Percentiles rank a stretch among this genome's conserved stretches.
These are phyloP conservation scores for Bradypodion pumilum DNA, from an alignment of 2,797 vertebrate species.

Conservation along the genomic window DNA sequence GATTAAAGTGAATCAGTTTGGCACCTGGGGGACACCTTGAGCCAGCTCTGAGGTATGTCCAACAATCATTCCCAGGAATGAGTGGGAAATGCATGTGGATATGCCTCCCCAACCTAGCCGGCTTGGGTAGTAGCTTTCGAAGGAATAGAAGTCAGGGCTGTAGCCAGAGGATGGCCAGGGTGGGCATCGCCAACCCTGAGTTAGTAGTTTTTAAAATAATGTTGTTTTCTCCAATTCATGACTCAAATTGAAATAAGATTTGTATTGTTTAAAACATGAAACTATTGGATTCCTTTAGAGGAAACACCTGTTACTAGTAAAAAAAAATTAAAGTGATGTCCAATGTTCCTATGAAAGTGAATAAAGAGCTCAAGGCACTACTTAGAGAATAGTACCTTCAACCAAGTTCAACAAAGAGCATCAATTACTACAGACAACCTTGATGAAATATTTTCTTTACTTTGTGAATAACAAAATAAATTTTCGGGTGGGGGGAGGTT, in stretches of 20 bases:
- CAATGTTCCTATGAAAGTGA: constrained; percentile 55
- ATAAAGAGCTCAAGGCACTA: constrained; percentile 63
- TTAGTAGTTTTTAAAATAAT: too few species aligned
- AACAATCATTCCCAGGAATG: too few species aligned
- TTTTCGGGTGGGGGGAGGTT: constrained; percentile 34
- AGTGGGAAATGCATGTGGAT: too few species aligned
- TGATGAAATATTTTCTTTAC: constrained; percentile 64
- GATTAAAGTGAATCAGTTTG: too few species aligned
- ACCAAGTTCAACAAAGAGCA: constrained; percentile 53
- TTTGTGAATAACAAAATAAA: constrained; percentile 57
- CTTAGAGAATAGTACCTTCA: constrained; percentile 62
- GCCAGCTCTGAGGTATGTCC: too few species aligned
- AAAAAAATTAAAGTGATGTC: constrained; percentile 56
- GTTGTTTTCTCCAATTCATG: constrained; percentile 11
- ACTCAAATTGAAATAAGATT: constrained; percentile 56
- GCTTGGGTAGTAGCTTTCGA: too few species aligned
- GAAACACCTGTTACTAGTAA: constrained; percentile 63
- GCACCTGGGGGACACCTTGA: too few species aligned
- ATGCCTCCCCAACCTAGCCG: too few species aligned
- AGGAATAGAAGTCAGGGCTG: too few species aligned
- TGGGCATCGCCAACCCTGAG: too few species aligned
- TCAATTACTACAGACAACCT: constrained; percentile 58
- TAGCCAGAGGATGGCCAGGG: too few species aligned
- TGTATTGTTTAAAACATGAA: constrained; percentile 59
- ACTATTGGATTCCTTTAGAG: constrained; percentile 52